These are phyloP conservation scores for Psix sp. DNA, from an alignment of 1,140 invertebrate genomes.

Conservation along the genomic window DNA sequence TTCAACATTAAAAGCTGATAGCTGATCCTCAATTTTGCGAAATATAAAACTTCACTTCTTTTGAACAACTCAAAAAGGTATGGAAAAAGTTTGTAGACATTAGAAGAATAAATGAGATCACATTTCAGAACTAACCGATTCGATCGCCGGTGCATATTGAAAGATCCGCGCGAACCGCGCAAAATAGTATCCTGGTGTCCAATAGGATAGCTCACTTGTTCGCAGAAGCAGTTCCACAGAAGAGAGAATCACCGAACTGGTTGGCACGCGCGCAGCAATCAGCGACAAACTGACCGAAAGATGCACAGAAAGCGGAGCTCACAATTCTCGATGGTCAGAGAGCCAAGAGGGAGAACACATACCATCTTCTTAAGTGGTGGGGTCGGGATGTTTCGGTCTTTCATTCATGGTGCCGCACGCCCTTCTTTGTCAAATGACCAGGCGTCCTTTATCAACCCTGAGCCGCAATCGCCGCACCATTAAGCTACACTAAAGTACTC, in stretches of 20 bases:
- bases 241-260: constrained; percentile 34
- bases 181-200: constrained; percentile 46
- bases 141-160: constrained; percentile 69
- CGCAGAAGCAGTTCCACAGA: constrained; percentile 12
- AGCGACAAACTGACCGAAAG: constrained; percentile 72
- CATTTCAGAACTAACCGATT: constrained; percentile 62
- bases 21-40: too few species aligned
- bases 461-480: constrained; percentile 16
- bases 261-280: constrained; percentile 61
- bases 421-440: constrained; percentile 64
- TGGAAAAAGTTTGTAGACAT: too few species aligned
- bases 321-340: constrained; percentile 52
- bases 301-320: constrained; percentile 65
- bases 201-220: constrained; percentile 19
- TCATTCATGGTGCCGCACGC: constrained; percentile 73
- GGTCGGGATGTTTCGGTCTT: constrained; percentile 62
- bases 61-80: too few species aligned
- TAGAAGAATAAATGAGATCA: not conserved
- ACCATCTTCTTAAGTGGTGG: constrained; percentile 52
- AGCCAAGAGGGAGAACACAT: constrained; percentile 58
- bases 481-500: constrained; percentile 15
- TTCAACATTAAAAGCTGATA: too few species aligned
- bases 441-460: constrained; percentile 52
- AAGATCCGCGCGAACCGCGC: constrained; percentile 19
- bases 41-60: too few species aligned